Conservation (phyloP, 2,113 vertebrate species). For the Pristiophorus japonicus region DNA sequence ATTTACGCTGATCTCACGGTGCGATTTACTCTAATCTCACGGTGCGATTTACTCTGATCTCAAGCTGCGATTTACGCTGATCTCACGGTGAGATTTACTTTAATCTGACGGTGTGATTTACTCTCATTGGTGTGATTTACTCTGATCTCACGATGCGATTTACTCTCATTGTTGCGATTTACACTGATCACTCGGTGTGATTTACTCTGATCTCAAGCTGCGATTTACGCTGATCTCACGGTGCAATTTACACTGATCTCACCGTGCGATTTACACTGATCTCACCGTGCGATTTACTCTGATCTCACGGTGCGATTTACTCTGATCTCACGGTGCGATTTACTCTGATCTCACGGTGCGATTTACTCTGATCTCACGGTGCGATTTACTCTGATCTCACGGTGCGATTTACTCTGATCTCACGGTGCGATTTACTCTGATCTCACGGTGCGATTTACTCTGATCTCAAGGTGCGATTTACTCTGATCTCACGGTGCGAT, state of each 20-base stretch:
- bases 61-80: too few relatives aligned
- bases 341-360: background rate
- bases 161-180: background rate
- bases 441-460: background rate
- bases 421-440: background rate
- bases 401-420: background rate
- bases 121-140: too few relatives aligned
- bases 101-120: too few relatives aligned
- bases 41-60: too few relatives aligned
- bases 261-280: background rate
- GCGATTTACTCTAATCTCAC: too few relatives aligned
- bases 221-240: background rate
- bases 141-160: too few relatives aligned
- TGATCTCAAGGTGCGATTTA: background rate
- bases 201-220: background rate
- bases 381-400: background rate
- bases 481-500: background rate
- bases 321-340: background rate
- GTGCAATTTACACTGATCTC: background rate
- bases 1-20: too few relatives aligned
- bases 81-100: too few relatives aligned
- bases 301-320: background rate
- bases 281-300: background rate
- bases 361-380: background rate
- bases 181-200: background rate